Conservation (phyloP, 2,888 invertebrate genomes). For the Rhorus exstirpatorius region DNA sequence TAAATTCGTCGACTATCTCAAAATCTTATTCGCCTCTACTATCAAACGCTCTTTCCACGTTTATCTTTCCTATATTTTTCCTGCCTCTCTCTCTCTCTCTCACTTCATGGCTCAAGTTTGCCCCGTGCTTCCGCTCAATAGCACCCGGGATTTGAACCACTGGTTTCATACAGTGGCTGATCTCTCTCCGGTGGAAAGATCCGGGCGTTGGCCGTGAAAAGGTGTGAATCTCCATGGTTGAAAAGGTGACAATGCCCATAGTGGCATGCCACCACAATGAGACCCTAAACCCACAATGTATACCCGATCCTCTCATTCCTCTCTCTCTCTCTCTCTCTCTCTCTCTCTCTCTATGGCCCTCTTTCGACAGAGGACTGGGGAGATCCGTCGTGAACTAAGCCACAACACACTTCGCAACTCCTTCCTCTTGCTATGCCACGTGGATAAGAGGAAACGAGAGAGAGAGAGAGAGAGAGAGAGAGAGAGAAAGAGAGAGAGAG, state of each 20-base stretch:
- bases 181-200: conserved; percentile 78
- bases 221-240: conserved; percentile 83
- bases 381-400: conserved; percentile 8
- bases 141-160: conserved; percentile 19
- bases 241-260: conserved; percentile 83
- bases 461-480: conserved; percentile 4
- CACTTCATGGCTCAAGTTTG: conserved; percentile 32
- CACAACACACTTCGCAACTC: conserved; percentile 8
- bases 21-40: background rate
- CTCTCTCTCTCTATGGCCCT: conserved; percentile 50
- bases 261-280: conserved; percentile 80
- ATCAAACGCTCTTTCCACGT: background rate
- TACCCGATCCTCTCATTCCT: conserved; percentile 70
- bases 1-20: too few relatives aligned
- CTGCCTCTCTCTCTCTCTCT: background rate
- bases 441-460: conserved; percentile 35
- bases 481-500: conserved; percentile 24
- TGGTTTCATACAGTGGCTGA: background rate
- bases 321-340: conserved; percentile 61
- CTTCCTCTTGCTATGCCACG: conserved; percentile 43
- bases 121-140: conserved; percentile 79
- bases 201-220: conserved; percentile 79
- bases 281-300: conserved; percentile 82
- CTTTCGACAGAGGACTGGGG: conserved; percentile 24
- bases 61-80: background rate